Evolutionary conservation across 2,888 invertebrate species (phyloP).

Genomic region (Listrodromus nycthemerus): DNA sequence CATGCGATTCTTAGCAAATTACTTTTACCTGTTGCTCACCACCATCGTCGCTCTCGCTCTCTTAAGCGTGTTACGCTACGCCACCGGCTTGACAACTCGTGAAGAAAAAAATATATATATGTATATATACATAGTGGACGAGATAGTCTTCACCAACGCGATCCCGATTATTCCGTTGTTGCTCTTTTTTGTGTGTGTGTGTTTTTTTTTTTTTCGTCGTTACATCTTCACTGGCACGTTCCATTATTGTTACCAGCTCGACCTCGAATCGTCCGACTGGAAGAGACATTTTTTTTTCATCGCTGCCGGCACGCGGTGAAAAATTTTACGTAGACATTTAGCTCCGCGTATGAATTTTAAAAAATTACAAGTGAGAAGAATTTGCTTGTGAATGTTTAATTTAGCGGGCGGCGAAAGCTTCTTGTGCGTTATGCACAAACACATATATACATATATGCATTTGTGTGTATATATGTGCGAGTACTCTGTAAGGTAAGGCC

Average conservation of each 20-base stretch:
- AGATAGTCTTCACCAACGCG: neutral
- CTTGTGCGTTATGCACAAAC: neutral
- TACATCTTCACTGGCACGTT: neutral
- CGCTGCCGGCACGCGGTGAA: neutral
- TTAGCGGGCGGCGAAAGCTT: neutral
- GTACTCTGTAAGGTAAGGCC: conserved; percentile 1
- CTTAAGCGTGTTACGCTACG: conserved; percentile 5
- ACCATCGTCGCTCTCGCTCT: conserved; percentile 17
- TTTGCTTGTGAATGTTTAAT: neutral
- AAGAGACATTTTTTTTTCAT: neutral
- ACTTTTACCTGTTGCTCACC: conserved; percentile 78
- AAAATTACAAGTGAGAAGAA: neutral
- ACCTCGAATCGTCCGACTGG: neutral
- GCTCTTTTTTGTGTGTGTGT: no score
- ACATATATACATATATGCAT: no score
- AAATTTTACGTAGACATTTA: neutral
- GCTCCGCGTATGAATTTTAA: neutral
- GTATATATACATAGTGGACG: neutral
- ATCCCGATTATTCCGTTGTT: conserved; percentile 7
- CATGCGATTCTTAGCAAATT: conserved; percentile 76
- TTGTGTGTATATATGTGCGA: neutral
- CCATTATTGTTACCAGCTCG: neutral
- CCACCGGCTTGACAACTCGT: conserved; percentile 13
- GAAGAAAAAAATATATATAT: neutral
- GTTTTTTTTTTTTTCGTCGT: neutral